phyloP scores from a whole-genome alignment of 2,113 vertebrate species.

The Falco punctatus region DNA sequence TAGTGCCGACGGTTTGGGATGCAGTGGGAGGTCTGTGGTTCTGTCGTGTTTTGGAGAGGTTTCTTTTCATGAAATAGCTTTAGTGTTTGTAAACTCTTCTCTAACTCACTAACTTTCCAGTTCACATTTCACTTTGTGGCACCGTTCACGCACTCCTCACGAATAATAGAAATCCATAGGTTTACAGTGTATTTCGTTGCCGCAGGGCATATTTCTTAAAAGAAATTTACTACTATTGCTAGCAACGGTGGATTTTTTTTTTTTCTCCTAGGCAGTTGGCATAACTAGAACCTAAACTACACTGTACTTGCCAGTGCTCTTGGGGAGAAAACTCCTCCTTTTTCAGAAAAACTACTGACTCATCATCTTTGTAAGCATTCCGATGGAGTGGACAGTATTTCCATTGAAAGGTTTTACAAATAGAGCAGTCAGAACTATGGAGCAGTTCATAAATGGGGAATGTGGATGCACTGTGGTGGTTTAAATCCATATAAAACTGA shows the following conservation, averaged over 20 bases:
- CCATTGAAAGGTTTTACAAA: constrained; percentile 6
- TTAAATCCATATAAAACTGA: not conserved
- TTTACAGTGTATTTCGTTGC: constrained; percentile 26
- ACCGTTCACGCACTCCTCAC: not conserved
- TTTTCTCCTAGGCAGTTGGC: constrained; percentile 41
- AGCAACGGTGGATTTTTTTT: not conserved
- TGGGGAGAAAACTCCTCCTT: constrained; percentile 43
- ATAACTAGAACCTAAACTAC: constrained; percentile 11
- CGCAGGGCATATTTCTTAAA: constrained; percentile 18
- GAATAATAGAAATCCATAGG: not conserved
- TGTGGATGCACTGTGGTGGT: not conserved
- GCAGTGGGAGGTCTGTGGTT: not conserved
- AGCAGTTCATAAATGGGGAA: not conserved
- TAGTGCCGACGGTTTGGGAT: not conserved
- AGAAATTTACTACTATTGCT: constrained; percentile 30
- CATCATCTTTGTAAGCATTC: constrained; percentile 59
- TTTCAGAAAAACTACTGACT: constrained; percentile 40
- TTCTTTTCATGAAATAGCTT: not conserved
- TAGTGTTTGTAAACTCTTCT: not conserved
- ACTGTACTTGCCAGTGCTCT: constrained; percentile 27
- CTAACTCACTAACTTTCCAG: not conserved
- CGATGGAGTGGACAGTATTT: constrained; percentile 11
- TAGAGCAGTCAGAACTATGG: not conserved
- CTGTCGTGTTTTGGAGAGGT: not conserved
- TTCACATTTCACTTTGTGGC: not conserved